Base-by-base conservation (phyloP, 2,888 invertebrate species). In the Aphrophora alni region DNA sequence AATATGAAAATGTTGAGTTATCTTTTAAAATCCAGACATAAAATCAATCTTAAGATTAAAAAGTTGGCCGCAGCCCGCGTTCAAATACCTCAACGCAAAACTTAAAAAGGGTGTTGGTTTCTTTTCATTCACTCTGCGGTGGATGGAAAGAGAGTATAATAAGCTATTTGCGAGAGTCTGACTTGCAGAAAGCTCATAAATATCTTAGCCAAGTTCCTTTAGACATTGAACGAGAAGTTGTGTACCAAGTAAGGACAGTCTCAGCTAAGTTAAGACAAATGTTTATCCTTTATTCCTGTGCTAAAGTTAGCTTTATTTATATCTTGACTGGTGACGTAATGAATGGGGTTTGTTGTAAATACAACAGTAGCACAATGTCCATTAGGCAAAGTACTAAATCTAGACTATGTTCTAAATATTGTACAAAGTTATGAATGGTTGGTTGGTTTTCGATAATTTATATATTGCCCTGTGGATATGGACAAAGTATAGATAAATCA, bases 221-320 rank as follows among this genome's bases (percentile, higher is more conserved):
- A 59, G 44, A 44, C 44, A 44, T 7, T 14, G 44, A 44, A 44
- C 44, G 44, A 44, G 44, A 44, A 44, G 44, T 44, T 44, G 44
- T 44, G 44, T 44, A 44, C 44, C 44, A 17, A 14, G 44, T 44
- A 3, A n/a, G n/a, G n/a, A n/a, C 33, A 5, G 33, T 5, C 5
- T 33, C 3, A 8, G 33, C 44, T 44, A 44, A 44, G 44, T 59
- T n/a, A 59, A 59, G 59, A 59, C 59, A 59, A 59, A 59, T 59
- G 59, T 59, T 59, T 59, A 59, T 59, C 59, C 59, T 59, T 59
- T 59, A 59, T 59, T 59, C 59, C 59, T 14, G n/a, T n/a, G 59
- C 59, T 21, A 59, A 59, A 59, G 59, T 59, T 59, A 3, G 21
- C 44, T 14, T 44, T 59, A 59, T 59, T 59, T 59, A 44, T 14